Evolutionary conservation across 2,113 vertebrate species (phyloP).

Genomic region (Epinephelus cyanopodus): DNA sequence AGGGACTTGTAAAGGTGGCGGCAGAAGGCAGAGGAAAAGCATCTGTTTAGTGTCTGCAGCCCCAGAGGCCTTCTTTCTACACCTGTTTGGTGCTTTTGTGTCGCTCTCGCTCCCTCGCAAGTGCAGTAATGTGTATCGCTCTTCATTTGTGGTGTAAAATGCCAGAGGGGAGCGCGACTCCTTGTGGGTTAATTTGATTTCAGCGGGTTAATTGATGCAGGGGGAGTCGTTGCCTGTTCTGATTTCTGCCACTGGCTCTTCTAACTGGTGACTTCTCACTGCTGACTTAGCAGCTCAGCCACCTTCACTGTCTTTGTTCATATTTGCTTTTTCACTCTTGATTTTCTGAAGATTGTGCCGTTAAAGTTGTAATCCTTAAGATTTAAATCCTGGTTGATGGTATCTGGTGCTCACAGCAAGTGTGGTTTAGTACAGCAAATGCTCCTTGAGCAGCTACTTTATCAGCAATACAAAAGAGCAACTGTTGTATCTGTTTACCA

Average conservation of each 20-base stretch:
- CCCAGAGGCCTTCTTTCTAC: slow-evolving; percentile 70
- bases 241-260: slow-evolving; percentile 66
- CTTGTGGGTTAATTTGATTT: slow-evolving; percentile 81
- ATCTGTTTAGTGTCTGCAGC: slow-evolving; percentile 76
- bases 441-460: slow-evolving; percentile 7
- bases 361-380: neutral
- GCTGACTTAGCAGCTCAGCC: slow-evolving; percentile 32
- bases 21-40: slow-evolving; percentile 75
- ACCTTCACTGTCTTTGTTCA: slow-evolving; percentile 38
- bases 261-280: slow-evolving; percentile 58
- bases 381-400: slow-evolving; percentile 15
- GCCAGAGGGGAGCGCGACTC: slow-evolving; percentile 69
- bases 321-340: neutral
- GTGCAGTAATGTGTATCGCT: slow-evolving; percentile 68
- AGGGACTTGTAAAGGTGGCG: slow-evolving; percentile 79
- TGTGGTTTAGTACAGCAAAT: neutral
- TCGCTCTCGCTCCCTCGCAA: slow-evolving; percentile 40
- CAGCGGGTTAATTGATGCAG: slow-evolving; percentile 79
- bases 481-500: slow-evolving; percentile 21
- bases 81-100: slow-evolving; percentile 77
- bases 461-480: neutral
- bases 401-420: slow-evolving; percentile 18
- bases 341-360: neutral
- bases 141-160: slow-evolving; percentile 73
- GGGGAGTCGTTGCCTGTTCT: slow-evolving; percentile 70